Base-by-base conservation (phyloP, 2,888 invertebrate species). In the Spodoptera littoralis region DNA sequence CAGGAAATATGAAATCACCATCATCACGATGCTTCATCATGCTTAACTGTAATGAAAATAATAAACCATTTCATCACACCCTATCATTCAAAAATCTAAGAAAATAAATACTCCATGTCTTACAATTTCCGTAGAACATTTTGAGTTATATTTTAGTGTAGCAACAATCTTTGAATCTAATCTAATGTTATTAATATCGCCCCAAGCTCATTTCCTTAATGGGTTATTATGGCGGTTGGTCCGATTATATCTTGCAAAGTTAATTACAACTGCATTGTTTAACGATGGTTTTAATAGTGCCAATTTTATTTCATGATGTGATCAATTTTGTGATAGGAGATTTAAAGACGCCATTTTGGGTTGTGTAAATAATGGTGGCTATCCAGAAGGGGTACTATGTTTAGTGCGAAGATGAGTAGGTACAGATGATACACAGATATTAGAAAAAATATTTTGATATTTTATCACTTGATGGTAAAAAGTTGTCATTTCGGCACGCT, bases 161-260 rank as follows among this genome's bases (percentile, higher is more conserved):
- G 24, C 22, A 2, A 18, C 46, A 63, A 74, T 71, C 71, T 60
- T 62, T 50, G 49, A 74, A 74, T 74, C 75, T 76, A 77, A 77
- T 77, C 75, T 65, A 60, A 62, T 43, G 48, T 74, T 78, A 76
- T 71, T 76, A 77, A 70, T 77, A 78, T 68, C 18, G 55, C 61
- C 64, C 49, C 60, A 48, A 64, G 61, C 67, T 69, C 64, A 74
- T 77, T 76, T 67, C 64, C 67, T 58, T 70, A 77, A 65, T 77
- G 67, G 70, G 61, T 74, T 76, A 71, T 66, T 66, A 74, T 58
- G 61, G 63, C 8, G 61, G 18, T 27, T 12, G 50, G 18, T 44
- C 43, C 47, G 76, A 77, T 77, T 58, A 56, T 63, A 76, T 77
- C 78, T 67, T 5, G 48, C 47, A 4, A 71, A 70, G 62, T 71